Evolutionary conservation across 1,140 invertebrate genomes (phyloP).

Genomic region (Cotesia chilonis): DNA sequence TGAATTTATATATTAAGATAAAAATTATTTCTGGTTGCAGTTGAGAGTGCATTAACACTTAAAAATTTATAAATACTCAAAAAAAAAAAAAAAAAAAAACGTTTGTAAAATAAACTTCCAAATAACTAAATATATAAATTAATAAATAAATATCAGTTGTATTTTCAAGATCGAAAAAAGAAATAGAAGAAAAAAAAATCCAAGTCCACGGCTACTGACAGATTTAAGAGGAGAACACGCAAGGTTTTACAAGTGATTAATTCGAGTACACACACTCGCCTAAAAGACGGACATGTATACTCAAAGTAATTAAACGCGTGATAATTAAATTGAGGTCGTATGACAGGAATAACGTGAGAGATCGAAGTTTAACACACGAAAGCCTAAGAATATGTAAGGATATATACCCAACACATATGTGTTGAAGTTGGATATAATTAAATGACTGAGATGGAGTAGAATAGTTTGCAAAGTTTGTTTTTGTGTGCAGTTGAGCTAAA

Average conservation of each 20-base stretch:
- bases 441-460: neutral
- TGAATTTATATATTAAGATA: too few species aligned
- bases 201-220: neutral
- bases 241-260: conserved; percentile 1
- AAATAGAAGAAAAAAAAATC: too few species aligned
- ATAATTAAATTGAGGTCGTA: conserved; percentile 20
- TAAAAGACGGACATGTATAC: neutral
- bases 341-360: neutral
- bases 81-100: too few species aligned
- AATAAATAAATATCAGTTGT: too few species aligned
- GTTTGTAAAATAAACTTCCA: too few species aligned
- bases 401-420: too few species aligned
- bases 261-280: neutral
- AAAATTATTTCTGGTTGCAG: too few species aligned
- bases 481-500: neutral
- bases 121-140: too few species aligned
- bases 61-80: too few species aligned
- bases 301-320: conserved; percentile 9
- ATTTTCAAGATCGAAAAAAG: too few species aligned
- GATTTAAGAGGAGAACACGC: conserved; percentile 4
- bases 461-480: neutral
- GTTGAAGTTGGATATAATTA: neutral
- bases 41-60: too few species aligned
- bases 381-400: too few species aligned
- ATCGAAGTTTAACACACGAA: neutral